Evolutionary conservation across 2,113 vertebrate species (phyloP), one percentile per base, ranked within the genome.

Genomic region (Salminus brasiliensis): DNA sequence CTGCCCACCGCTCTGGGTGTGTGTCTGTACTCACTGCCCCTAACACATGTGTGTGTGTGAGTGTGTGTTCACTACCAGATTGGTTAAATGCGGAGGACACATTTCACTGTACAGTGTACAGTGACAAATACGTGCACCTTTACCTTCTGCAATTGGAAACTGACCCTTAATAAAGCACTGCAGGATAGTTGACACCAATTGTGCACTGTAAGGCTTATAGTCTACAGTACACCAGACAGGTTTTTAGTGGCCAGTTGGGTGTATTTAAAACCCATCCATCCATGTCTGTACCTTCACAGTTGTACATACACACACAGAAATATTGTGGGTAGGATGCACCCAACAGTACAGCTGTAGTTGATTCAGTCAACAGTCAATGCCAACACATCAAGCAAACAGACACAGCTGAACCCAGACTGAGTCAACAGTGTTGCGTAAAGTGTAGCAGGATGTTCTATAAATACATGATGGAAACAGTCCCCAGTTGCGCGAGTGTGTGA

Each of bases 341-440:
- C 11, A n/a, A n/a, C 21, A 63, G 32, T 66, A 25, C 36, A 49
- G 59, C 21, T 23, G 12, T 68, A 34, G 21, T 21, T 72, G 36
- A 27, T 5, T 49, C 43, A 49, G 72, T 70, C 74, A 67, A 76
- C 45, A 53, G 30, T 76, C 23, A 36, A 32, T 45, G 25, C 57
- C 39, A 74, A 74, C 29, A 55, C 23, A 25, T 62, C 72, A 74
- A 67, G 55, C 71, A 74, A 67, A 74, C 62, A 76, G 62, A 32
- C 32, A 47, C 60, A 66, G 43, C 36, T 62, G 65, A 71, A 41
- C 57, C 25, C 34, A 21, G 23, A 53, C 74, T 72, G 53, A 68
- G 74, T 81, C 80, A 81, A 81, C 68, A 71, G 57, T 81, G 39
- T 36, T 82, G 34, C 69, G 68, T 82, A 76, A 77, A 57, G 53